These are phyloP conservation scores for Drosophila nebulosa DNA, from an alignment of 1,140 invertebrate genomes.

Conservation along the genomic window DNA sequence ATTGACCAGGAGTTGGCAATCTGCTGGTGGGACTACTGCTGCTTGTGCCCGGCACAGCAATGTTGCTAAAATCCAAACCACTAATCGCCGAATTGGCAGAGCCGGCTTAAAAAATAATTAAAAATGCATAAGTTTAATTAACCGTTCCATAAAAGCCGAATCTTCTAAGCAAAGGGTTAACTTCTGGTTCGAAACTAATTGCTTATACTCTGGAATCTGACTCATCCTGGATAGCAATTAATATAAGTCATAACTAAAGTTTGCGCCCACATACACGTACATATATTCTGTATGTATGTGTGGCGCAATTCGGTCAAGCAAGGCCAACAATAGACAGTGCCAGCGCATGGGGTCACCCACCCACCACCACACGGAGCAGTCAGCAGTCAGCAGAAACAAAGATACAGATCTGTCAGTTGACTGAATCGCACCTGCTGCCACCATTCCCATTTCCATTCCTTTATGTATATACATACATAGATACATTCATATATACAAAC, in stretches of 20 bases:
- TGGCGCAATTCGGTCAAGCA: conserved; percentile 16
- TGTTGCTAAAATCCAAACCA: conserved; percentile 90
- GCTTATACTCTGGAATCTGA: no score
- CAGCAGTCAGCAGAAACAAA: background rate
- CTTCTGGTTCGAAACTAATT: no score
- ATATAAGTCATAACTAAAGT: background rate
- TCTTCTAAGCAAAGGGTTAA: no score
- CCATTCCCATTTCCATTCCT: background rate
- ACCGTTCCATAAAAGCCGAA: no score
- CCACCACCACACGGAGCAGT: conserved; percentile 3
- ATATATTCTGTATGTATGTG: background rate
- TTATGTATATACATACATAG: background rate
- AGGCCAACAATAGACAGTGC: conserved; percentile 49
- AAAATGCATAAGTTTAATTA: background rate
- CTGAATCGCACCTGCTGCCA: conserved; percentile 1
- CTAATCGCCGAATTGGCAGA: conserved; percentile 46
- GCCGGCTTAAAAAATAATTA: background rate
- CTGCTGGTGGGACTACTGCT: conserved; percentile 46
- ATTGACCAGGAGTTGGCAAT: background rate
- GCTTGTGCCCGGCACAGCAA: conserved; percentile 87
- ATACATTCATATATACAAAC: background rate
- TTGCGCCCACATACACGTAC: conserved; percentile 40
- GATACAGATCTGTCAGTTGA: background rate
- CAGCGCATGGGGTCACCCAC: conserved; percentile 32
- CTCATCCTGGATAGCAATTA: background rate